Evolutionary conservation across 1,140 invertebrate species (phyloP).

Genomic region (Heterodera schachtii): DNA sequence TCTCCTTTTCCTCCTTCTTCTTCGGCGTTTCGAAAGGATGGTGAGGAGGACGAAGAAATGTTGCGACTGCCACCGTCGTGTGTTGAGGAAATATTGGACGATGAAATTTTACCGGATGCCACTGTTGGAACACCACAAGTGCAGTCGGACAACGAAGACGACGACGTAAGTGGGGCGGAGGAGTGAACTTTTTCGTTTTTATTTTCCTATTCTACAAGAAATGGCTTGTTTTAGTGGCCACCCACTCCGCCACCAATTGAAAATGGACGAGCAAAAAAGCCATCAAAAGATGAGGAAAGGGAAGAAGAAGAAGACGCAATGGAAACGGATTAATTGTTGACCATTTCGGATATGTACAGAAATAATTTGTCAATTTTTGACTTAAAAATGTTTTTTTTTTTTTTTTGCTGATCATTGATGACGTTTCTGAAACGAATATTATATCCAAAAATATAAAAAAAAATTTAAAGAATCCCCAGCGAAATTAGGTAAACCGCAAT

Average conservation of each 20-base stretch:
- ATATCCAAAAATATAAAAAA: too few species aligned
- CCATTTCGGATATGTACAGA: too few species aligned
- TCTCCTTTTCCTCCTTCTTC: neutral
- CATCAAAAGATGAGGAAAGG: neutral
- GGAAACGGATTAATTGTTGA: neutral
- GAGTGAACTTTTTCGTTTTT: neutral
- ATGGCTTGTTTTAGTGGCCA: neutral
- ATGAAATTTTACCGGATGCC: neutral
- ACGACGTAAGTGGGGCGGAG: neutral
- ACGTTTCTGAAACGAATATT: too few species aligned
- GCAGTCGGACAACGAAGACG: neutral
- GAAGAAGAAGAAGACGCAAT: neutral
- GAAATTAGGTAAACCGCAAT: neutral
- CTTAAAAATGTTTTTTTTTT: too few species aligned
- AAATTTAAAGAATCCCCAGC: too few species aligned
- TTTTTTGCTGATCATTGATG: too few species aligned
- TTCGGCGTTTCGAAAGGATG: neutral
- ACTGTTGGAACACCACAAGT: neutral
- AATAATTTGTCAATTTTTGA: too few species aligned
- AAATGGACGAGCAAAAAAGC: neutral
- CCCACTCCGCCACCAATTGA: neutral
- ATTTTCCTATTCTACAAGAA: neutral
- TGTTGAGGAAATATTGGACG: neutral
- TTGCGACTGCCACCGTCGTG: neutral
- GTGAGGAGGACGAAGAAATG: neutral